Percentiles rank a stretch among this genome's conserved stretches.
Evolutionary conservation across 2,797 vertebrate genomes (phyloP).

Genomic region (Melanotaenia maccullochi): DNA sequence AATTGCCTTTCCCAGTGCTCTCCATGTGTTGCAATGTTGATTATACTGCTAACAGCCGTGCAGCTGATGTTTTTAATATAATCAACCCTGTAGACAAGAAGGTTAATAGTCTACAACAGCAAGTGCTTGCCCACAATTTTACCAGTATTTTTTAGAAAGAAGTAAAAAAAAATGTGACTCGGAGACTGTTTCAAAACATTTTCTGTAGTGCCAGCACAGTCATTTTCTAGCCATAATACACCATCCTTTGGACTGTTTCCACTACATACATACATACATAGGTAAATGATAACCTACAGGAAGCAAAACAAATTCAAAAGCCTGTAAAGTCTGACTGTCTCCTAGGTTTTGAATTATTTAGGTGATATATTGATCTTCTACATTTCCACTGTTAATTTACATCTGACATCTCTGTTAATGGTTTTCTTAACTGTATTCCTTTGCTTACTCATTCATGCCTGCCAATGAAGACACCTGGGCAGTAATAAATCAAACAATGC

Average conservation of each 20-base stretch:
- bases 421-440: background rate
- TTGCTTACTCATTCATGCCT: slow-evolving; percentile 15
- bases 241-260: slow-evolving; percentile 3
- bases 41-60: slow-evolving; percentile 37
- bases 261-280: no score
- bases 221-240: slow-evolving; percentile 14
- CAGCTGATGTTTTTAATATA: slow-evolving; percentile 38
- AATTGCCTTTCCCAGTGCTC: slow-evolving; percentile 33
- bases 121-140: slow-evolving; percentile 56
- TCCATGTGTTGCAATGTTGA: slow-evolving; percentile 37
- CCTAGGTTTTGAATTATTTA: slow-evolving; percentile 20
- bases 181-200: slow-evolving; percentile 16
- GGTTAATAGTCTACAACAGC: slow-evolving; percentile 65
- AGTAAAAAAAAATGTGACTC: slow-evolving; percentile 16
- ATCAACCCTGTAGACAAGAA: slow-evolving; percentile 3
- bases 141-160: slow-evolving; percentile 7
- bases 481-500: background rate
- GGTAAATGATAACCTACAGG: slow-evolving; percentile 36
- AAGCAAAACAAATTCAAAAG: slow-evolving; percentile 17
- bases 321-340: slow-evolving; percentile 35
- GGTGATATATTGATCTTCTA: slow-evolving; percentile 69
- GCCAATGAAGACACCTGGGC: slow-evolving; percentile 16
- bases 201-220: slow-evolving; percentile 1
- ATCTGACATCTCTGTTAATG: slow-evolving; percentile 4
- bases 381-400: slow-evolving; percentile 48